Evolutionary conservation across 2,888 invertebrate genomes (phyloP), one percentile per base, ranked within the genome.

Genomic region (Acanthopleura granulata): DNA sequence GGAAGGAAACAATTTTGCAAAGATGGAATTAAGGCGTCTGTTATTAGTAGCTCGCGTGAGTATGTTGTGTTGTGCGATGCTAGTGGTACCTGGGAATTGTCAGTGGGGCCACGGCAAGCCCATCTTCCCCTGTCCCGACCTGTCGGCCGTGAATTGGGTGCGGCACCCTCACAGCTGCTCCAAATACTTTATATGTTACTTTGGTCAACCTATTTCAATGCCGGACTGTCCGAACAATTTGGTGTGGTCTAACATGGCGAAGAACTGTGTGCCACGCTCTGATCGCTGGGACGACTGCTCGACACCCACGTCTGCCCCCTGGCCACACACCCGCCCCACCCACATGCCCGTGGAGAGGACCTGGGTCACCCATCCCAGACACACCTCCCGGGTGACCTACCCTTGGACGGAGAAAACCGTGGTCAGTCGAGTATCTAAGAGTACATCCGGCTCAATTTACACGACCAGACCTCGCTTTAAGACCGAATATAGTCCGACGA

Each of bases 131-230:
- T 71, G 71, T 14, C 71, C 71, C 18, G 71, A 71, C n/a, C n/a
- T 71, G 25, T 40, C 71, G 22, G 71, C 71, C 40, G 71, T 71
- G 6, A 40, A 49, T 40, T 71, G 71, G 71, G 50, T 71, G n/a
- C 4, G 71, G 16, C 71, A 71, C 27, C 71, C 71, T 14, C 40
- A 49, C 18, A 49, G 40, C 71, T 71, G 71, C 49, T 40, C 71
- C 49, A 71, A 71, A 71, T 71, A 71, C 71, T 71, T 71, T 71
- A 71, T 71, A 40, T 71, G 71, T 71, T 71, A 71, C 71, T 71
- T 71, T 49, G 71, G 71, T n/a, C 71, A 71, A 49, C 71, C 71
- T 18, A 71, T 71, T 22, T 71, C 71, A 6, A 71, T 71, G 71
- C 71, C 71, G n/a, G 71, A 71, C 49, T 71, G 71, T 71, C 71